These are phyloP conservation scores for Bradypodion ventrale DNA, from an alignment of 2,797 vertebrate genomes.

Conservation along the genomic window DNA sequence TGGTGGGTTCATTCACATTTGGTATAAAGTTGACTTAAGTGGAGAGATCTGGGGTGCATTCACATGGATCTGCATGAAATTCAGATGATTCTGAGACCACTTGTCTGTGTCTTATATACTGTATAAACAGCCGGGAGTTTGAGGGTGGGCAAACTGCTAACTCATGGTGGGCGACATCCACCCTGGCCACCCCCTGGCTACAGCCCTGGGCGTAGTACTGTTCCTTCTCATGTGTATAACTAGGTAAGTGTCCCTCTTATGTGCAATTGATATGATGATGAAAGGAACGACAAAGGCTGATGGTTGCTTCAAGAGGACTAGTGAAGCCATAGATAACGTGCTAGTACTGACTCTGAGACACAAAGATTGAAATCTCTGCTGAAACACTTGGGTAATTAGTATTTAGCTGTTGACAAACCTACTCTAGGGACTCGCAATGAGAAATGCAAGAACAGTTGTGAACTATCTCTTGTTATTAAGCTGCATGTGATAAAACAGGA, in stretches of 20 bases:
- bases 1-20: too few species aligned
- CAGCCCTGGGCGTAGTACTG: too few species aligned
- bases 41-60: too few species aligned
- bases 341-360: not conserved
- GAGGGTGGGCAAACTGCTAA: too few species aligned
- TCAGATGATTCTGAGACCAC: too few species aligned
- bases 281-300: not conserved
- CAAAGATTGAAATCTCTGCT: not conserved
- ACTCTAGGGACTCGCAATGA: not conserved
- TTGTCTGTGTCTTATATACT: too few species aligned
- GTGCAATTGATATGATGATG: not conserved
- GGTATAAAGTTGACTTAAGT: too few species aligned
- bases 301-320: not conserved
- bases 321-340: not conserved
- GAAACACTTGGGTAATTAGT: not conserved
- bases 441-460: not conserved
- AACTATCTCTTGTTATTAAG: not conserved
- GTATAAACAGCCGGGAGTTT: too few species aligned
- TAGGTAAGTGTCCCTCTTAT: not conserved
- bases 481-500: not conserved
- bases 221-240: too few species aligned
- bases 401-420: not conserved
- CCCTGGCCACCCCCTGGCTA: too few species aligned
- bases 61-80: too few species aligned
- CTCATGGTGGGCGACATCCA: too few species aligned